Conservation (phyloP, 1,140 invertebrate genomes). For the Apocrypta bakeri region DNA sequence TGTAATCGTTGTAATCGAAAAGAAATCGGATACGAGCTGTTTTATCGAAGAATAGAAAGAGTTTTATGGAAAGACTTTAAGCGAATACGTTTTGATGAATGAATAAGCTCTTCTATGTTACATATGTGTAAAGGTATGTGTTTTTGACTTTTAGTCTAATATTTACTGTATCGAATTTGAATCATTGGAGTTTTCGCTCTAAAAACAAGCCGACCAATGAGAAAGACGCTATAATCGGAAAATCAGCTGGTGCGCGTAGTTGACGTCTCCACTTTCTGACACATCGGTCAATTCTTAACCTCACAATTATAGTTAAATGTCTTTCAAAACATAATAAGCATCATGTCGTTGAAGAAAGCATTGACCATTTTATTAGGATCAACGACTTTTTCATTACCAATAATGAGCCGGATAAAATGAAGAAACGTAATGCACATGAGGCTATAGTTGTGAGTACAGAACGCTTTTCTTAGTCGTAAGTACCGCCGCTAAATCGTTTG, state of each 20-base stretch:
- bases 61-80: too few relatives aligned
- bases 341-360: neutral
- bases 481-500: neutral
- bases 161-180: too few relatives aligned
- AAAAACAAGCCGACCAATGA: neutral
- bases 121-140: too few relatives aligned
- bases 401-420: slow-evolving; percentile 17
- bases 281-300: slow-evolving; percentile 39
- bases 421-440: neutral
- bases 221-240: neutral
- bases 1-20: too few relatives aligned
- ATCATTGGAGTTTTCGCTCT: neutral
- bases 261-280: slow-evolving; percentile 8
- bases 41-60: too few relatives aligned
- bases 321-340: slow-evolving; percentile 34
- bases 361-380: neutral
- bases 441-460: neutral
- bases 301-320: slow-evolving; percentile 4
- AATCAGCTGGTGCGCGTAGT: slow-evolving; percentile 9
- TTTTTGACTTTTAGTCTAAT: too few relatives aligned
- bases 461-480: slow-evolving; percentile 1
- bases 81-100: too few relatives aligned
- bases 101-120: too few relatives aligned
- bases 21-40: too few relatives aligned
- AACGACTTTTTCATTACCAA: neutral